Conservation (phyloP, 2,888 invertebrate species). For the Microctonus aethiopoides region DNA sequence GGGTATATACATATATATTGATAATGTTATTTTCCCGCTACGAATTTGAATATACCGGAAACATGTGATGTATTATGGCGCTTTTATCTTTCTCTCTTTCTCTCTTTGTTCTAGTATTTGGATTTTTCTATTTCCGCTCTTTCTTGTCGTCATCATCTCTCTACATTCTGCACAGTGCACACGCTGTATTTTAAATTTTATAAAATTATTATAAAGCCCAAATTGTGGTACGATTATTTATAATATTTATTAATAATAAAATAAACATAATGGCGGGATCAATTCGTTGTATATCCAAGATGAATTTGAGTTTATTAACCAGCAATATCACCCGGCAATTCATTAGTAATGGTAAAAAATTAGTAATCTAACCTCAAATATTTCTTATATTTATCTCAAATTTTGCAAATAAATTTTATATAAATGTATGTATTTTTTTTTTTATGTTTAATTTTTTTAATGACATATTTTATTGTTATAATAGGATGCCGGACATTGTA, state of each 20-base stretch:
- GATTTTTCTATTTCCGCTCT: too few species aligned
- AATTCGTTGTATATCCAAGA: slow-evolving; percentile 42
- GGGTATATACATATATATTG: too few species aligned
- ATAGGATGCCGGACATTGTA: slow-evolving; percentile 68
- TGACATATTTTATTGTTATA: slow-evolving; percentile 25
- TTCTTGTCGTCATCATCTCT: too few species aligned
- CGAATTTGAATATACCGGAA: too few species aligned
- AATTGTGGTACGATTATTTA: too few species aligned
- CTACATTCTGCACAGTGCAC: too few species aligned
- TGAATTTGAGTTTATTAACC: slow-evolving; percentile 43
- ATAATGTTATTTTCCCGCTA: too few species aligned
- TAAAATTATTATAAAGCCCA: too few species aligned
- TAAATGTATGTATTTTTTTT: background rate
- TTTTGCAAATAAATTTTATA: background rate
- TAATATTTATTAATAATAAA: background rate
- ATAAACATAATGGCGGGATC: slow-evolving; percentile 49
- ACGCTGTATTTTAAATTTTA: too few species aligned
- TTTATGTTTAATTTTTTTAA: slow-evolving; percentile 2
- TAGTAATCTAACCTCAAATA: slow-evolving; percentile 43
- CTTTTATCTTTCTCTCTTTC: too few species aligned
- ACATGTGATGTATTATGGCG: too few species aligned
- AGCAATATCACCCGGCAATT: slow-evolving; percentile 41
- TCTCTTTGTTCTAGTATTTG: too few species aligned
- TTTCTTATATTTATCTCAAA: background rate
- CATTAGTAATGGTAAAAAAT: slow-evolving; percentile 47